These are phyloP conservation scores for Esperia sulphurella DNA, from an alignment of 2,888 invertebrate genomes.

Conservation along the genomic window DNA sequence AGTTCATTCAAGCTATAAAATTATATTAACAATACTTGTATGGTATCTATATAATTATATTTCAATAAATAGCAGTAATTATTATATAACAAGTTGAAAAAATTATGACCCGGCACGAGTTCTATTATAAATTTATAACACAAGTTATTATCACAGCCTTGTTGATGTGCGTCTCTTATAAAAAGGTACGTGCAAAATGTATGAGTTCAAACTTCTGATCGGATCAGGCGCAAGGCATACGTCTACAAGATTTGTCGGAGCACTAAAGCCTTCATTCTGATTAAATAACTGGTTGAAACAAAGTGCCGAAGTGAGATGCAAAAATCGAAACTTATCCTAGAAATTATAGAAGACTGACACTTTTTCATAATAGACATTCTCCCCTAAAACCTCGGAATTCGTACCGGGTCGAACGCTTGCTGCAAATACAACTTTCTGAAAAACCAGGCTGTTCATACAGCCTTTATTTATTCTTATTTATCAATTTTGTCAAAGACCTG, in stretches of 20 bases:
- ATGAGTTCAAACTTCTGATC: slow-evolving; percentile 2
- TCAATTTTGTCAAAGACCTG: too few species aligned
- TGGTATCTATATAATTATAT: slow-evolving; percentile 45
- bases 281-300: slow-evolving; percentile 6
- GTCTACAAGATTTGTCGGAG: too few species aligned
- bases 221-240: too few species aligned
- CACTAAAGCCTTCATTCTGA: too few species aligned
- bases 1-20: slow-evolving; percentile 49
- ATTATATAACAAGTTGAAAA: slow-evolving; percentile 37
- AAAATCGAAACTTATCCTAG: too few species aligned
- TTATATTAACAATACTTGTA: slow-evolving; percentile 67
- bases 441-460: neutral
- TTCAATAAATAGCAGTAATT: neutral
- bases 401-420: slow-evolving; percentile 35
- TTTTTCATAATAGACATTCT: slow-evolving; percentile 20
- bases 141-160: slow-evolving; percentile 71
- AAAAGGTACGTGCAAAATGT: too few species aligned
- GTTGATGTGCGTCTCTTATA: slow-evolving; percentile 67
- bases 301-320: slow-evolving; percentile 7
- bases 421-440: slow-evolving; percentile 25
- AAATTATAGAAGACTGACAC: too few species aligned
- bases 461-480: neutral
- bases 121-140: slow-evolving; percentile 26
- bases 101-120: slow-evolving; percentile 54
- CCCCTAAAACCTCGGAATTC: slow-evolving; percentile 27